Evolutionary conservation across 2,888 invertebrate genomes (phyloP).

Genomic region (Conistra vaccinii): DNA sequence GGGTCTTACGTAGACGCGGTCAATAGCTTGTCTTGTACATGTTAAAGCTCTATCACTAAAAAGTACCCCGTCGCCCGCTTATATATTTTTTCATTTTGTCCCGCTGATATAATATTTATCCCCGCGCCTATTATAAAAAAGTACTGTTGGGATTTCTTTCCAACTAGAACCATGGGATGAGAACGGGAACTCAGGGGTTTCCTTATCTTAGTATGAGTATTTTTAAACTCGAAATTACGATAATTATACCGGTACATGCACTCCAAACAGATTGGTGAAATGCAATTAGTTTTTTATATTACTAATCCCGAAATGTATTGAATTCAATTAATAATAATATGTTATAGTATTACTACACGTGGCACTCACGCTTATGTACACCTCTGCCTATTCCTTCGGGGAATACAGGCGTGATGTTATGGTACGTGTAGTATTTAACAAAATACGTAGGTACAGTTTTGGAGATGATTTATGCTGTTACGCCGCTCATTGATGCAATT

Average conservation of each 20-base stretch:
- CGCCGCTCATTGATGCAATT: slow-evolving; percentile 36
- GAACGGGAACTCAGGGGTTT: slow-evolving; percentile 15
- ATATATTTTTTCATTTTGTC: slow-evolving; percentile 10
- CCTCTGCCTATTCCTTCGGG: background rate
- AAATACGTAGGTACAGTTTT: slow-evolving; percentile 29
- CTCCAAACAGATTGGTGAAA: slow-evolving; percentile 19
- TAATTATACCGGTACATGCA: slow-evolving; percentile 15
- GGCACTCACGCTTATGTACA: background rate
- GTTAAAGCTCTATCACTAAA: background rate
- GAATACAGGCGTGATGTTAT: background rate
- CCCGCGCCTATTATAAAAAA: slow-evolving; percentile 5
- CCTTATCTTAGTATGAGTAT: slow-evolving; percentile 15
- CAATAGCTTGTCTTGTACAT: slow-evolving; percentile 14
- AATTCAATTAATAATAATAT: slow-evolving; percentile 13
- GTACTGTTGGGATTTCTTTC: background rate
- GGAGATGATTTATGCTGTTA: slow-evolving; percentile 25
- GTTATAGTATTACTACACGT: slow-evolving; percentile 1
- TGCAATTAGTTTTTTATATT: slow-evolving; percentile 22
- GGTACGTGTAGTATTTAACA: background rate
- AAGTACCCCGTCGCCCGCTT: slow-evolving; percentile 18
- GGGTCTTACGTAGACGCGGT: slow-evolving; percentile 15
- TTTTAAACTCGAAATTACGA: slow-evolving; percentile 15
- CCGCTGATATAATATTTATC: slow-evolving; percentile 6
- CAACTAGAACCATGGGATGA: background rate
- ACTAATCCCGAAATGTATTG: slow-evolving; percentile 12